Percentiles rank a stretch among this genome's conserved stretches.
Conservation (phyloP, 2,113 vertebrate species). For the Pelusios castaneus region DNA sequence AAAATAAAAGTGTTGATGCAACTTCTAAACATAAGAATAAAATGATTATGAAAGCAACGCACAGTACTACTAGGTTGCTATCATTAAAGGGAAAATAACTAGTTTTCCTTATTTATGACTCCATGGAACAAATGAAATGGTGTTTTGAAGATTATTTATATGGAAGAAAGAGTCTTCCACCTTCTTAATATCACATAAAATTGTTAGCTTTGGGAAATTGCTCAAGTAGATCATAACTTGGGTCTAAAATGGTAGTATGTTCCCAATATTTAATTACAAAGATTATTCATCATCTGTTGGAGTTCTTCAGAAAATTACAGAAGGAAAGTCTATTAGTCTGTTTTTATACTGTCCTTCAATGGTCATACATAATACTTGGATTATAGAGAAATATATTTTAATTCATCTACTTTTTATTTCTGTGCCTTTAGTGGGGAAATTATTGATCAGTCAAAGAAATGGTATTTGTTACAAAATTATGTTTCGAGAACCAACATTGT, state of each 20-base stretch:
- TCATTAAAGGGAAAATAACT: neutral
- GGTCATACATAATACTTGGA: neutral
- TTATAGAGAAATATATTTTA: neutral
- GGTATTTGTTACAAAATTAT: neutral
- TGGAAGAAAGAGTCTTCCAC: neutral
- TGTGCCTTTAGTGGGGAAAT: neutral
- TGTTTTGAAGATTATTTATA: neutral
- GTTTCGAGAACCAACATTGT: neutral
- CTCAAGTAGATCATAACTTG: neutral
- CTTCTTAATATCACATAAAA: neutral
- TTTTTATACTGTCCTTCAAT: neutral
- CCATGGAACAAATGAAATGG: neutral
- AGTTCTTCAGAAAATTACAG: neutral
- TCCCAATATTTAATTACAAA: neutral
- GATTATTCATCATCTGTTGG: neutral
- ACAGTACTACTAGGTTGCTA: rapidly evolving
- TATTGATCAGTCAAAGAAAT: neutral
- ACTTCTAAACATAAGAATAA: neutral
- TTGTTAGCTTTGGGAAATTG: neutral
- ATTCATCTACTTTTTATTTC: neutral
- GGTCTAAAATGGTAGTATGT: neutral
- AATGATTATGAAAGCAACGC: too few relatives aligned
- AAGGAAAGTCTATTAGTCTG: neutral
- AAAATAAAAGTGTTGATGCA: rapidly evolving
- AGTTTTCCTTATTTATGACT: neutral